Evolutionary conservation across 2,888 invertebrate species (phyloP), one percentile per base, ranked within the genome.

Genomic region (Notocelia uddmanniana): DNA sequence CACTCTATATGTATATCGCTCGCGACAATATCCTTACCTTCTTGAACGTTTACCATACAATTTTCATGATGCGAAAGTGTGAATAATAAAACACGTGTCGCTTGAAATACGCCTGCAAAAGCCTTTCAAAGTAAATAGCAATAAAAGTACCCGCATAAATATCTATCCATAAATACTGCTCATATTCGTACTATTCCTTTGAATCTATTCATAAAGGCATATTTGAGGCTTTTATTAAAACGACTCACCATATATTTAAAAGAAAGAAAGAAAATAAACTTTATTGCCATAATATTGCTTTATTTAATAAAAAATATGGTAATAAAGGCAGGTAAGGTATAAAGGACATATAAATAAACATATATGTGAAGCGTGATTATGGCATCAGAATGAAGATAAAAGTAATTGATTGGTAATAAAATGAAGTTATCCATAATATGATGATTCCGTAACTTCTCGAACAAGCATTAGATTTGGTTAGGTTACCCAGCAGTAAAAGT

Each of bases 121-220:
- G 41, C 64, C 69, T 73, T 73, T 73, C 64, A 73, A 69, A 64
- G 69, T 73, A 69, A 73, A 73, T 69, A 60, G 64, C 63, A 59
- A 73, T 69, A 69, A 73, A 69, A 69, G 64, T 66, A 73, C 59
- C 63, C 68, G 52, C 52, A 54, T 59, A 69, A 68, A 73, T 70
- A 59, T 70, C 10, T 70, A 58, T 54, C 23, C 37, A 59, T 71
- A 59, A 58, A 66, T 45, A 45, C 13, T 34, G 26, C 31, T n/a
- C 64, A 19, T 52, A 52, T 58, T 55, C 48, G 23, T 59, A 50
- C 26, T 41, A 52, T 64, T 70, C 58, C 41, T 26, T 59, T 37
- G 52, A 41, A 50, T 50, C 48, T 23, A 50, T 50, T 37, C 68
- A 37, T 50, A 52, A 54, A 26, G 37, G 11, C 21, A 55, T 26